These are phyloP conservation scores for Embidobia sp. DNA, from an alignment of 2,888 invertebrate species.

Conservation along the genomic window DNA sequence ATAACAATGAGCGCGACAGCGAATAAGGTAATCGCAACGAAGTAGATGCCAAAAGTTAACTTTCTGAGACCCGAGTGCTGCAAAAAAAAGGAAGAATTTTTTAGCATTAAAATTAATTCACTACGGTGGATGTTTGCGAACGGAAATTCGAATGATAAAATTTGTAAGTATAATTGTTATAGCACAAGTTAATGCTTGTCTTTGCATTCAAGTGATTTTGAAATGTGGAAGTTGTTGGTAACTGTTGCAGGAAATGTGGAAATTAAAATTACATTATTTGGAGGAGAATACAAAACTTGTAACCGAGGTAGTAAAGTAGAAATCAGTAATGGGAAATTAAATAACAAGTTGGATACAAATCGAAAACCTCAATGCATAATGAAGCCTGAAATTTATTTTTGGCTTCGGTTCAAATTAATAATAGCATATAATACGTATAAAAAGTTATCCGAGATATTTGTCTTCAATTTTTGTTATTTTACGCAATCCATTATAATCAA, in stretches of 20 bases:
- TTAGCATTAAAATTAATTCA: conserved; percentile 9
- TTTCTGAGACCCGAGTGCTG: conserved; percentile 91
- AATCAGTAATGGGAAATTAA: conserved; percentile 1
- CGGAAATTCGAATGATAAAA: too few species aligned
- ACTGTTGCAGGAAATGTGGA: conserved; percentile 8
- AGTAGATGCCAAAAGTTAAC: conserved; percentile 89
- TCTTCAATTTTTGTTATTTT: too few species aligned
- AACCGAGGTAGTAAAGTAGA: background rate
- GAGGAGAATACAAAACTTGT: background rate
- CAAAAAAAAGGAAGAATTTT: conserved; percentile 70
- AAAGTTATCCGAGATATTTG: too few species aligned
- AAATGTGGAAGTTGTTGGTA: background rate
- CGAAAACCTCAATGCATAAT: too few species aligned
- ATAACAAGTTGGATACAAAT: conserved; percentile 4
- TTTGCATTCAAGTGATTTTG: conserved; percentile 2
- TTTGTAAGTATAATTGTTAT: conserved; percentile 11
- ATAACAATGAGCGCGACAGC: conserved; percentile 89
- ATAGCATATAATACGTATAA: too few species aligned
- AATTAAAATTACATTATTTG: conserved; percentile 19
- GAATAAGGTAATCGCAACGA: conserved; percentile 87
- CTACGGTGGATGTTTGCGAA: background rate
- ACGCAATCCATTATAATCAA: too few species aligned
- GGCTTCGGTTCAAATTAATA: too few species aligned
- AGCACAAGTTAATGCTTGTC: conserved; percentile 21
- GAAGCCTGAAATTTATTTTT: too few species aligned